Evolutionary conservation across 2,888 invertebrate species (phyloP).

Genomic region (Liopterus haemorrhoidalis): DNA sequence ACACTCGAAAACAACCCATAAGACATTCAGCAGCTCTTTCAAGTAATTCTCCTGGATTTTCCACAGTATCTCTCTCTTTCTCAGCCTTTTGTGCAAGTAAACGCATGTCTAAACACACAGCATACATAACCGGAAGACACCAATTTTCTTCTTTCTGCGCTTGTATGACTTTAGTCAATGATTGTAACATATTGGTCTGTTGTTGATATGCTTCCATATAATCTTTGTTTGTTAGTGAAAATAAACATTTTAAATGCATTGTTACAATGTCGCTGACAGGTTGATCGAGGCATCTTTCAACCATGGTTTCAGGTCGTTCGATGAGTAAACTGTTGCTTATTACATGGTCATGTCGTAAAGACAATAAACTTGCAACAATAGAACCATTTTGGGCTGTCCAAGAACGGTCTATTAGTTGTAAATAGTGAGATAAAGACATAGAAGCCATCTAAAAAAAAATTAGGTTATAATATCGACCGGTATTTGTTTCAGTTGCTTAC

Average conservation of each 20-base stretch:
- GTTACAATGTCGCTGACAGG: conserved; percentile 72
- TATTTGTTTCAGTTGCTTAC: no score
- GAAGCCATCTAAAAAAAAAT: conserved; percentile 40
- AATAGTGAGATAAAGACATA: conserved; percentile 44
- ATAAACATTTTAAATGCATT: conserved; percentile 65
- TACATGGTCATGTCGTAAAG: conserved; percentile 67
- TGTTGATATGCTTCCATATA: conserved; percentile 67
- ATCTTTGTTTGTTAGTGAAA: conserved; percentile 47
- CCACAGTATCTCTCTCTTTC: conserved; percentile 48
- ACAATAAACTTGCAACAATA: conserved; percentile 55
- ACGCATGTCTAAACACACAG: conserved; percentile 81
- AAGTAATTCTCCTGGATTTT: conserved; percentile 63
- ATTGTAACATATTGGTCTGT: conserved; percentile 71
- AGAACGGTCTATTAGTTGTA: conserved; percentile 52
- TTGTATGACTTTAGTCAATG: conserved; percentile 77
- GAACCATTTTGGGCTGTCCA: conserved; percentile 60
- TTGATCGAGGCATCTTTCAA: conserved; percentile 62
- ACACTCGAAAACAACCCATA: conserved; percentile 89
- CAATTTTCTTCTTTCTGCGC: conserved; percentile 92
- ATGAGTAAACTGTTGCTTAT: conserved; percentile 62
- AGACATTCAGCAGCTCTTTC: conserved; percentile 92
- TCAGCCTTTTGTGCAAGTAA: conserved; percentile 79
- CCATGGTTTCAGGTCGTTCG: conserved; percentile 63
- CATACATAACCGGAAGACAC: conserved; percentile 91
- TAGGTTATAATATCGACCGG: no score